Evolutionary conservation across 2,113 vertebrate species (phyloP).

Genomic region (Oreocharis arfaki): DNA sequence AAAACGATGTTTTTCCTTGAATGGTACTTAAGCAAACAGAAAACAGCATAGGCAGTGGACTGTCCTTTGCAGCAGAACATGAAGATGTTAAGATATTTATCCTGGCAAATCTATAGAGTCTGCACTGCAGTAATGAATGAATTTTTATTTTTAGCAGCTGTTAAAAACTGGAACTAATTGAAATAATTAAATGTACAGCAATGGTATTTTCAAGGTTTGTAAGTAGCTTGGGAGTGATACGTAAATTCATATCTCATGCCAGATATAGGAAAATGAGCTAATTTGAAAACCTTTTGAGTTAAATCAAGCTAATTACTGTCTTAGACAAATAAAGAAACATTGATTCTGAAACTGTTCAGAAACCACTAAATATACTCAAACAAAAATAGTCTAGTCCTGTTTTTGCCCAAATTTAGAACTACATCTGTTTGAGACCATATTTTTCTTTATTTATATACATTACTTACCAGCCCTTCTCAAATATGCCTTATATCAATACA

Average conservation of each 20-base stretch:
- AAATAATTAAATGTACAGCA: background rate
- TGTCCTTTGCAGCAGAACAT: background rate
- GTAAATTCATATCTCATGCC: background rate
- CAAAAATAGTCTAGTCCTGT: background rate
- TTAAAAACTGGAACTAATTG: background rate
- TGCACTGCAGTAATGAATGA: rapidly evolving
- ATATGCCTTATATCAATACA: background rate
- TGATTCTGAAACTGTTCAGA: background rate
- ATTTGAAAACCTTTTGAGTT: background rate
- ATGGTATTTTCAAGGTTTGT: background rate
- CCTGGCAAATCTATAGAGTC: background rate
- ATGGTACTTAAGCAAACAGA: background rate
- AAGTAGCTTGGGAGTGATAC: background rate
- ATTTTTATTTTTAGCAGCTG: background rate
- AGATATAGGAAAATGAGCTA: background rate
- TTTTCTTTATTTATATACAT: background rate
- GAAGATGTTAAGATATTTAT: background rate
- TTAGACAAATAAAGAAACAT: background rate
- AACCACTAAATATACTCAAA: background rate
- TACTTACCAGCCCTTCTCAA: background rate
- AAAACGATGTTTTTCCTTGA: background rate
- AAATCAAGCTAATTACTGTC: background rate
- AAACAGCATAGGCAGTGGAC: background rate
- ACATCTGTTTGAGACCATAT: background rate
- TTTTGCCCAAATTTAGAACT: background rate